These are phyloP conservation scores for Castor canadensis DNA, from an alignment of 2,113 vertebrate genomes.

Conservation along the genomic window DNA sequence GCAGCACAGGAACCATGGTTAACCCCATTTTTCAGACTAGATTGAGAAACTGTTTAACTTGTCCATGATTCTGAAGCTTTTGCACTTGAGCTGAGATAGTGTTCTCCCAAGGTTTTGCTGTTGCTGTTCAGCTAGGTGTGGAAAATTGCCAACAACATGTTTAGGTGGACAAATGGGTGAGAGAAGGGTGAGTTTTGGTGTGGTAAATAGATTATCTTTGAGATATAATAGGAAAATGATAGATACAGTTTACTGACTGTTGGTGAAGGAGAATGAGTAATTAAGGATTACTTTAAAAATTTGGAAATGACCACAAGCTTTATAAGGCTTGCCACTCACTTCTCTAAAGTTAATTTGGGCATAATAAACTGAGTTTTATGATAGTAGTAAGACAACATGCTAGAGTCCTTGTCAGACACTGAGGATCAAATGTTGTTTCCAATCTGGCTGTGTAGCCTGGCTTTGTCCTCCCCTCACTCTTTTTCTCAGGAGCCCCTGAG, in stretches of 20 bases:
- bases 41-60: neutral
- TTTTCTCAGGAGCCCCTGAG: too few relatives aligned
- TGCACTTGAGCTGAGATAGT: neutral
- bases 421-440: neutral
- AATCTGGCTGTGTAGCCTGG: neutral
- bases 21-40: neutral
- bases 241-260: neutral
- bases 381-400: neutral
- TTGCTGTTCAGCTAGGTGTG: neutral
- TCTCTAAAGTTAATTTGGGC: neutral
- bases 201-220: neutral
- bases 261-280: neutral
- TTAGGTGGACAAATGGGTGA: neutral
- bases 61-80: neutral
- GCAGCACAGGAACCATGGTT: neutral
- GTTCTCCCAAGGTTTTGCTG: neutral
- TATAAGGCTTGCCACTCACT: neutral
- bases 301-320: neutral
- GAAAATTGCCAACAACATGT: neutral
- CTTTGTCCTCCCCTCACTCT: neutral
- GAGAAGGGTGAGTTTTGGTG: neutral
- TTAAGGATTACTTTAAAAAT: neutral
- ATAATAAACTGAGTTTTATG: neutral
- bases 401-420: neutral
- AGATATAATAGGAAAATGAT: constrained; percentile 20